Evolutionary conservation across 2,797 vertebrate species (phyloP).

Genomic region (Sandelia bainsii): DNA sequence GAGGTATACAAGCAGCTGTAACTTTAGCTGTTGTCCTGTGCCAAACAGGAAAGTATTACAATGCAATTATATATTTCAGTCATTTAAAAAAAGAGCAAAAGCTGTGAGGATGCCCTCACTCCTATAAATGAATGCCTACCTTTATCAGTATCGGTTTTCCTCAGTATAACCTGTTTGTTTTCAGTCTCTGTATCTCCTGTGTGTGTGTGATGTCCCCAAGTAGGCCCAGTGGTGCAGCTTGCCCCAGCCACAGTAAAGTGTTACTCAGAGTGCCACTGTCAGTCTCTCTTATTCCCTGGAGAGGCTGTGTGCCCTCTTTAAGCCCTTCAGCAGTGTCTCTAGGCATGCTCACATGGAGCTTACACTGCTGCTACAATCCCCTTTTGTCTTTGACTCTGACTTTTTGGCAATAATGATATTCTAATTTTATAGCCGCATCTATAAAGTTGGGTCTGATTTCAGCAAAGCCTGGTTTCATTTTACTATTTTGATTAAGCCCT

Average conservation of each 20-base stretch:
- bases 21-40: slow-evolving; percentile 1
- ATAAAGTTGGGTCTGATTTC: slow-evolving; percentile 55
- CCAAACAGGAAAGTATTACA: slow-evolving; percentile 12
- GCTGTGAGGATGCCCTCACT: neutral
- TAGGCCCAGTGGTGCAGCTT: slow-evolving; percentile 43
- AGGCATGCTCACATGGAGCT: slow-evolving; percentile 51
- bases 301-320: slow-evolving; percentile 65
- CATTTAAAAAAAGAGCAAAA: slow-evolving; percentile 24
- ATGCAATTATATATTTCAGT: neutral
- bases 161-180: slow-evolving; percentile 12
- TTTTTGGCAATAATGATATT: slow-evolving; percentile 57
- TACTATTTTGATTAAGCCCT: slow-evolving; percentile 74
- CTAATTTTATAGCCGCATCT: slow-evolving; percentile 46
- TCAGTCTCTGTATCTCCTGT: neutral
- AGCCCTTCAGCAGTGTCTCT: slow-evolving; percentile 66
- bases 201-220: slow-evolving; percentile 4
- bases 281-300: slow-evolving; percentile 54
- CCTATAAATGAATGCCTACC: slow-evolving; percentile 3
- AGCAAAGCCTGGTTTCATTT: slow-evolving; percentile 62
- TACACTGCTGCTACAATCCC: slow-evolving; percentile 26
- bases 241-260: slow-evolving; percentile 58
- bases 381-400: slow-evolving; percentile 71
- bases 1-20: slow-evolving; percentile 27
- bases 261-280: slow-evolving; percentile 59
- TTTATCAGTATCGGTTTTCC: neutral